Evolutionary conservation across 1,140 invertebrate genomes (phyloP).

Genomic region (Aphelenchoides avenae): DNA sequence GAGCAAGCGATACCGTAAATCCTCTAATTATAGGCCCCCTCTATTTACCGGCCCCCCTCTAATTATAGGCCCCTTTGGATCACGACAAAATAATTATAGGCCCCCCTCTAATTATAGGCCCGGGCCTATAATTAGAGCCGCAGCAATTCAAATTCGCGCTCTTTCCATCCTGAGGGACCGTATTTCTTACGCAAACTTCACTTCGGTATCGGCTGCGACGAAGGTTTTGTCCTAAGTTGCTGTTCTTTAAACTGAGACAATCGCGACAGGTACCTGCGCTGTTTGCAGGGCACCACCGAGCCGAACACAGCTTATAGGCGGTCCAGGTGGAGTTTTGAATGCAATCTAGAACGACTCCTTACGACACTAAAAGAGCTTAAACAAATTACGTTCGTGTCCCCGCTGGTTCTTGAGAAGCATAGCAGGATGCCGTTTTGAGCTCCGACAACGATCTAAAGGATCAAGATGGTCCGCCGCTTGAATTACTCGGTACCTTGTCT

Average conservation of each 20-base stretch:
- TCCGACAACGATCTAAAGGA: constrained; percentile 70
- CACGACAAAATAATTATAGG: too few species aligned
- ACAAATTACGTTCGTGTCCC: constrained; percentile 70
- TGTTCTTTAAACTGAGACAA: too few species aligned
- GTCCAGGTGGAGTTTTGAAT: constrained; percentile 70
- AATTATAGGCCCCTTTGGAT: too few species aligned
- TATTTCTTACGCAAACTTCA: too few species aligned
- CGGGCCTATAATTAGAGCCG: too few species aligned
- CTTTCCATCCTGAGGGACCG: too few species aligned
- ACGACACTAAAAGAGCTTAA: not conserved
- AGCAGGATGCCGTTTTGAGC: constrained; percentile 78
- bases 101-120: too few species aligned
- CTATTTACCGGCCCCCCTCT: too few species aligned
- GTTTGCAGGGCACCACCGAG: constrained; percentile 72
- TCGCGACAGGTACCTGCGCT: too few species aligned
- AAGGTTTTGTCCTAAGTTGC: constrained; percentile 91
- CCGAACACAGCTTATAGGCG: constrained; percentile 70
- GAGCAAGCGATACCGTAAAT: too few species aligned
- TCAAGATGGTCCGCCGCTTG: not conserved
- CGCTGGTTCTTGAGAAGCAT: constrained; percentile 74
- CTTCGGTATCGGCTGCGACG: constrained; percentile 66
- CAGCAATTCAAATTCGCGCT: too few species aligned
- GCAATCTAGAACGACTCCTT: constrained; percentile 55
- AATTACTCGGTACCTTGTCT: not conserved
- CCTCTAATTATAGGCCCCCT: too few species aligned